Percentiles rank a stretch among this genome's conserved stretches.
These are phyloP conservation scores for Napeogenes inachia DNA, from an alignment of 2,888 invertebrate species.

Conservation along the genomic window DNA sequence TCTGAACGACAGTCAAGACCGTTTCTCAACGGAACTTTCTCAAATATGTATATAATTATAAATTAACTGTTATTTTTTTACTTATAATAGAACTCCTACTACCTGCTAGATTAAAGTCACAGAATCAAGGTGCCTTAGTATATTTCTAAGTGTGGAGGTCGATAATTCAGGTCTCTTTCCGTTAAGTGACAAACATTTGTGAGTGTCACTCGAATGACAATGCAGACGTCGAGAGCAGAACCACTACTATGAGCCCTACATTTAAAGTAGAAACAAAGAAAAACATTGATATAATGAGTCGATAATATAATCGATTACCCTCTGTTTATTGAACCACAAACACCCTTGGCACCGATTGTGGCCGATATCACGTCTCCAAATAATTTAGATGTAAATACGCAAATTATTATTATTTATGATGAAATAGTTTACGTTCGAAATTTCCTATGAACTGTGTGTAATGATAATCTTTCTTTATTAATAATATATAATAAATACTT, in stretches of 20 bases:
- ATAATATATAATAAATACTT: no score
- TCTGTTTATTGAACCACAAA: constrained; percentile 31
- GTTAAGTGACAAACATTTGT: constrained; percentile 64
- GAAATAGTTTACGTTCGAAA: no score
- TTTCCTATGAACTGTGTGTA: no score
- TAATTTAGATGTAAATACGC: neutral
- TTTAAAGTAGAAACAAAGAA: constrained; percentile 13
- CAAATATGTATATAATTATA: neutral
- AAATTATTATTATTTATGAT: no score
- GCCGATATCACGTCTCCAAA: constrained; percentile 17
- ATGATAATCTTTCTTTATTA: no score
- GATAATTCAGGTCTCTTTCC: constrained; percentile 41
- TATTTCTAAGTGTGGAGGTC: constrained; percentile 33
- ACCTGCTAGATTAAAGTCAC: neutral
- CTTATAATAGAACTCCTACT: neutral
- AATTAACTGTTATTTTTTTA: neutral
- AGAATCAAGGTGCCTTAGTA: constrained; percentile 22
- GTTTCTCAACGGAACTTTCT: neutral
- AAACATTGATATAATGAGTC: constrained; percentile 19
- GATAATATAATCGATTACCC: constrained; percentile 24
- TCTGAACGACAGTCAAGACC: no score
- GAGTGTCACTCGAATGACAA: constrained; percentile 63
- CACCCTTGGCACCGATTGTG: constrained; percentile 32
- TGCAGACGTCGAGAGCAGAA: constrained; percentile 43
- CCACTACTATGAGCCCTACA: constrained; percentile 27